Base-by-base conservation (phyloP, 2,888 invertebrate genomes). In the Drosophila fulvimacula region DNA sequence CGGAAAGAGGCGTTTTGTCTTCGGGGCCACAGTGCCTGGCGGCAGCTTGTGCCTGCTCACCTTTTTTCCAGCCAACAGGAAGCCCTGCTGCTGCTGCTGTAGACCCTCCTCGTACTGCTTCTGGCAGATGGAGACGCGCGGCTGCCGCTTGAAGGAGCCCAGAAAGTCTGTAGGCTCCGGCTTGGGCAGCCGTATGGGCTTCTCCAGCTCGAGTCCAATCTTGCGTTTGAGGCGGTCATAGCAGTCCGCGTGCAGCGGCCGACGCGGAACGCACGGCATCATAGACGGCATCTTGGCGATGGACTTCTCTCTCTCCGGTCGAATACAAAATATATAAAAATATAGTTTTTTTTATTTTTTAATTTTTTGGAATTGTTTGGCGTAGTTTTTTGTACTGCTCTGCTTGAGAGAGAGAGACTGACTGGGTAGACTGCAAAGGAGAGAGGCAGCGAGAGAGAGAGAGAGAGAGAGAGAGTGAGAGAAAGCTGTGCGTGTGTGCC, bases 201-300 rank as follows among this genome's bases (percentile, higher is more conserved):
- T 55, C 60, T 73, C 64, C 55, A 77, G 3, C 19, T 86, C 78
- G 15, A 77, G n/a, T 1, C 59, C 62, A 2, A 82, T 13, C 21
- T 69, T 81, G 15, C 68, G 74, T 7, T 69, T 69, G 0, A 60
- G 24, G 1, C 75, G 62, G 46, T 82, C 86, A 36, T 82, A 82
- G 48, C 81, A 82, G 17, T 82, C 81, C 9, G 81, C 56, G 48
- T 56, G 81, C 52, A 82, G 27, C 0, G 56, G 17, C 5, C 74
- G 51, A 0, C 51, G 38, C 5, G 44, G 65, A 19, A 59, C 65
- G 59, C 81, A 82, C 2, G 83, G 64, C 83, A 82, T 69, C 30
- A 62, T 34, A 5, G 42, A 48, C 5, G 76, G 74, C 74, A 75
- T 75, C 24, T 34, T 58, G 46, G 3, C 36, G 24, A 11, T 0